phyloP scores from a whole-genome alignment of 1,140 invertebrate genomes.

The Dryas iulia region DNA sequence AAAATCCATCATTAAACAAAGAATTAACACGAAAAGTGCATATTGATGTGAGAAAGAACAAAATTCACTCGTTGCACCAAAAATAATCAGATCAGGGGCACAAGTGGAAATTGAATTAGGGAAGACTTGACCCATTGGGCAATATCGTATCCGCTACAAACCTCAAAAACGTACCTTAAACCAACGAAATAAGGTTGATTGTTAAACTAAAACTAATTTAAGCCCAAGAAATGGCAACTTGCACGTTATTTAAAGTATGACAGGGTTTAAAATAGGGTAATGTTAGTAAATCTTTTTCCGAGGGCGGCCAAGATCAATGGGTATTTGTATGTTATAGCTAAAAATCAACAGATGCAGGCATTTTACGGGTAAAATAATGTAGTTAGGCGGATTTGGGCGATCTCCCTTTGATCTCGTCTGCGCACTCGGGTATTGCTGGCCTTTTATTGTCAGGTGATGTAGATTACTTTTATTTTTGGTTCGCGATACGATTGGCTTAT shows the following conservation, averaged over 20 bases:
- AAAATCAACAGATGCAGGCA: slow-evolving; percentile 75
- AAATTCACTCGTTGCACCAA: slow-evolving; percentile 52
- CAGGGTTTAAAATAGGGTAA: slow-evolving; percentile 35
- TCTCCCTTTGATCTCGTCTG: slow-evolving; percentile 64
- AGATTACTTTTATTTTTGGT: slow-evolving; percentile 50
- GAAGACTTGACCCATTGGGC: slow-evolving; percentile 60
- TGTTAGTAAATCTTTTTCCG: slow-evolving; percentile 8
- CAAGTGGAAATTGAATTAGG: slow-evolving; percentile 74
- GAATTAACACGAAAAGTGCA: slow-evolving; percentile 20
- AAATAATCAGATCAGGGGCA: slow-evolving; percentile 68
- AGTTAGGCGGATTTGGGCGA: slow-evolving; percentile 70
- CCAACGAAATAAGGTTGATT: not conserved
- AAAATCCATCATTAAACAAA: not conserved
- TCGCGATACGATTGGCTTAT: slow-evolving; percentile 49
- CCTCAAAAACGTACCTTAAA: slow-evolving; percentile 9
- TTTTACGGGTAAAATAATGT: slow-evolving; percentile 78
- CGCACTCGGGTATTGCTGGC: slow-evolving; percentile 43
- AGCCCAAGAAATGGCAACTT: not conserved
- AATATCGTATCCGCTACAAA: slow-evolving; percentile 13
- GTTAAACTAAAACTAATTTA: not conserved
- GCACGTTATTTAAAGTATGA: slow-evolving; percentile 1
- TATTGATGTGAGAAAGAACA: slow-evolving; percentile 35
- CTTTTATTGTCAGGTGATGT: slow-evolving; percentile 61
- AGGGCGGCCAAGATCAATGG: slow-evolving; percentile 67
- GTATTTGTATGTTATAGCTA: slow-evolving; percentile 76